Evolutionary conservation across 1,140 invertebrate genomes (phyloP), one percentile per base, ranked within the genome.

Genomic region (Penaeus chinensis): DNA sequence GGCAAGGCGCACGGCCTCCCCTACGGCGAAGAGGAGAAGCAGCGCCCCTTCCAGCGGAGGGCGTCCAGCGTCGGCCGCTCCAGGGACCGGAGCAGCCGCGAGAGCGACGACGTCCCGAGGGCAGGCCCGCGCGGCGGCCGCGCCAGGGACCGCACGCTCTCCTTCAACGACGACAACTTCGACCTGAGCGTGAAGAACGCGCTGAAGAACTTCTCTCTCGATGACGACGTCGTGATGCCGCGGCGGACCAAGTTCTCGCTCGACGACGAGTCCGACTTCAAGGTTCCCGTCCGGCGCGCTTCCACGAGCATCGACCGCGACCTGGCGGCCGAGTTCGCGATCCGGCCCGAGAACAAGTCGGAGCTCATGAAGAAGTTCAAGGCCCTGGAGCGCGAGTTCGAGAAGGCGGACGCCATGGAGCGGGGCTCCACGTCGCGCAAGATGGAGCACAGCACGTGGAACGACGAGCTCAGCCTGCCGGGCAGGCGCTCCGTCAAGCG

Each of bases 1-100:
- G 89, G 89, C 65, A 89, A 47, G 19, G 65, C 87, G n/a, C 37
- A 77, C 24, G 89, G 89, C 37, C 87, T 90, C 8, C 89, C 89
- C 8, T 90, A 90, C 66, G 85, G 69, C 24, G 85, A 84, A 13
- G 37, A 65, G 82, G 22, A 84, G 32, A 61, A 85, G 8, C 74
- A 89, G 76, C 85, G 82, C 18, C 63, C 84, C 37, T 76, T 76
- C 24, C 66, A 62, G 47, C 89, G 85, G 19, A 66, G 85, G 24
- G 54, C 88, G n/a, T 61, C 66, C 16, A 84, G 82, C 65, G 77
- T 54, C 37, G 82, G 88, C 65, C 76, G n/a, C 19, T 69, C 81
- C 19, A 66, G 71, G 42, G n/a, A 74, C 47, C 54, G 65, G 54
- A 61, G 32, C 5, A 71, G 66, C 18, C 32, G 32, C 42, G 85